Evolutionary conservation across 1,140 invertebrate genomes (phyloP).

Genomic region (Nasonia vitripennis): DNA sequence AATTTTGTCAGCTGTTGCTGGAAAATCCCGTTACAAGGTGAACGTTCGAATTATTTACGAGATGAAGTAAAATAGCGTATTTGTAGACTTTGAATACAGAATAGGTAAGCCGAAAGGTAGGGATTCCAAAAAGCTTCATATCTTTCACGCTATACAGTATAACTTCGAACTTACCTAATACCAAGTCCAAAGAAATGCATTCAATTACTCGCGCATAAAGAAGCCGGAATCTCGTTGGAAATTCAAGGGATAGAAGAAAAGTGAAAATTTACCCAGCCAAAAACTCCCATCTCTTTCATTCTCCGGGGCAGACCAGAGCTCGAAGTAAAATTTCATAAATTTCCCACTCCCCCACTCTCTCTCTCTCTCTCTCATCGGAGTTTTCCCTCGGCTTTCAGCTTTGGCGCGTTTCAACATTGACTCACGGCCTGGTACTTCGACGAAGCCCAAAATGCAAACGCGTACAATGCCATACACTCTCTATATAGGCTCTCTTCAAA

Average conservation of each 20-base stretch:
- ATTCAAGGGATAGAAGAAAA: no score
- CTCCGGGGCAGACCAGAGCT: background rate
- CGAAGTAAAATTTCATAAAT: conserved; percentile 28
- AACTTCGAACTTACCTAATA: no score
- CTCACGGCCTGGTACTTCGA: background rate
- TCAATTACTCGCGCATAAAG: no score
- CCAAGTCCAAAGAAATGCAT: no score
- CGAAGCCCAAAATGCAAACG: conserved; percentile 7
- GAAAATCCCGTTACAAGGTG: conserved; percentile 18
- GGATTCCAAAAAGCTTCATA: no score
- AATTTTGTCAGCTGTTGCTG: background rate
- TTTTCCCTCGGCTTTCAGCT: background rate
- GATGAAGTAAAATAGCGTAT: no score
- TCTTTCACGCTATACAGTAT: no score
- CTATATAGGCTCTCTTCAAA: conserved; percentile 15
- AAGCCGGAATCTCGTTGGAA: no score
- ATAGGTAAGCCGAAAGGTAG: no score
- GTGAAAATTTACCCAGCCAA: background rate
- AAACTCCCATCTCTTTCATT: background rate
- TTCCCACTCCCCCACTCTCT: background rate
- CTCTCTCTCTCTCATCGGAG: background rate
- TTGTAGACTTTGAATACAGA: no score
- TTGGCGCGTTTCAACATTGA: conserved; percentile 3
- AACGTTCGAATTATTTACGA: background rate
- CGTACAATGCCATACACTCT: conserved; percentile 4